phyloP scores from a whole-genome alignment of 2,113 vertebrate genomes.

The Leucoraja erinaceus region DNA sequence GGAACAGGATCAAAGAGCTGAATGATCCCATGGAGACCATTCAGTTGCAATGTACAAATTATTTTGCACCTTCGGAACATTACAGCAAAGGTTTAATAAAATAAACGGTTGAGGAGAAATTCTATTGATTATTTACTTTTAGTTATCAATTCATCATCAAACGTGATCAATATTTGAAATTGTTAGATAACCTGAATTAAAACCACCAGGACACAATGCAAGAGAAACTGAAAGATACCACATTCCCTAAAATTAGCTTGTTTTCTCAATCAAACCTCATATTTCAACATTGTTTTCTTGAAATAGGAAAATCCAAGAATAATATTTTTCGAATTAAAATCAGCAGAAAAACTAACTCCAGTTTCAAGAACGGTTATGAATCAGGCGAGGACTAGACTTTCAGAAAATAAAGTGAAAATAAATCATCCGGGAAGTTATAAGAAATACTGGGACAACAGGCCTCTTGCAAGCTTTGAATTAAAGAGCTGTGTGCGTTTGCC shows the following conservation, averaged over 20 bases:
- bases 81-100: background rate
- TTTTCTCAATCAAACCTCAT: background rate
- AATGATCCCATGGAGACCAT: background rate
- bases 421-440: background rate
- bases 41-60: background rate
- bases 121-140: background rate
- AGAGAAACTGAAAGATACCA: background rate
- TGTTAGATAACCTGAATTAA: background rate
- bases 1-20: background rate
- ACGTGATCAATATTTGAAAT: background rate
- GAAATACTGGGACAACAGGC: background rate
- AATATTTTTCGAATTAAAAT: constrained; percentile 18
- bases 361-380: background rate
- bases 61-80: background rate
- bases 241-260: background rate
- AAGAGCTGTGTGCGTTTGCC: background rate
- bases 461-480: background rate
- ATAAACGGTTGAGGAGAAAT: background rate
- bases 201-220: background rate
- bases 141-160: background rate
- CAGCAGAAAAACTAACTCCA: constrained; percentile 1
- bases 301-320: constrained; percentile 30
- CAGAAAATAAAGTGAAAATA: background rate
- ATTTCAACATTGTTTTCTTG: constrained; percentile 26
- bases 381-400: background rate